phyloP scores from a whole-genome alignment of 1,140 invertebrate genomes.

The Ceratitis capitata region DNA sequence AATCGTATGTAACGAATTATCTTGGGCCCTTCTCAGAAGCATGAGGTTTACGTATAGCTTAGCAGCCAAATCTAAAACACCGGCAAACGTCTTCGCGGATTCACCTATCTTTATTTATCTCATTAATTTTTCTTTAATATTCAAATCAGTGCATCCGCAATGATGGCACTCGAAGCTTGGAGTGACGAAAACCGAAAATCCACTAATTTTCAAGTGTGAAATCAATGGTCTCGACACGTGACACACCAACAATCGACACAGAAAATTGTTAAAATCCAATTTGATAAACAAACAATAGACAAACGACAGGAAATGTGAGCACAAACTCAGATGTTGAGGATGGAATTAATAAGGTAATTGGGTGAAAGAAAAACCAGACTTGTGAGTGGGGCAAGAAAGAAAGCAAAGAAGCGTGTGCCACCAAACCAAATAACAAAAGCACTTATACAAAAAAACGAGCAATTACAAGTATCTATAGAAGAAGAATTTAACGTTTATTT shows the following conservation, averaged over 20 bases:
- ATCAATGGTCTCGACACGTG: background rate
- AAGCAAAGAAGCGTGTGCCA: background rate
- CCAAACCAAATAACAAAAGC: background rate
- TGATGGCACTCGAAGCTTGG: too few relatives aligned
- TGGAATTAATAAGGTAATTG: constrained; percentile 24
- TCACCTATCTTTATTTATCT: too few relatives aligned
- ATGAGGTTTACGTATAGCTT: too few relatives aligned
- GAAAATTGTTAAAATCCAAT: background rate
- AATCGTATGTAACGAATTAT: too few relatives aligned
- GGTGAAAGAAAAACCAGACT: background rate
- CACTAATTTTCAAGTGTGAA: background rate
- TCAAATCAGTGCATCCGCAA: too few relatives aligned
- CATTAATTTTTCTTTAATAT: too few relatives aligned
- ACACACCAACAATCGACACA: background rate
- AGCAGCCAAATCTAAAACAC: too few relatives aligned
- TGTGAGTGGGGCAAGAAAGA: background rate
- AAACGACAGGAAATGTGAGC: background rate
- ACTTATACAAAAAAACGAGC: background rate
- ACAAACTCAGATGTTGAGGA: background rate
- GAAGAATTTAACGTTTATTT: background rate
- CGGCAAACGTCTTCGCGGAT: too few relatives aligned
- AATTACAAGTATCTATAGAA: too few relatives aligned
- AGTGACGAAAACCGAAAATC: too few relatives aligned
- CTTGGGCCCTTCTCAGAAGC: too few relatives aligned
- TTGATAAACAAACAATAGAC: constrained; percentile 8